These are phyloP conservation scores for Drosophila pseudotakahashii DNA, from an alignment of 2,888 invertebrate genomes.

Conservation along the genomic window DNA sequence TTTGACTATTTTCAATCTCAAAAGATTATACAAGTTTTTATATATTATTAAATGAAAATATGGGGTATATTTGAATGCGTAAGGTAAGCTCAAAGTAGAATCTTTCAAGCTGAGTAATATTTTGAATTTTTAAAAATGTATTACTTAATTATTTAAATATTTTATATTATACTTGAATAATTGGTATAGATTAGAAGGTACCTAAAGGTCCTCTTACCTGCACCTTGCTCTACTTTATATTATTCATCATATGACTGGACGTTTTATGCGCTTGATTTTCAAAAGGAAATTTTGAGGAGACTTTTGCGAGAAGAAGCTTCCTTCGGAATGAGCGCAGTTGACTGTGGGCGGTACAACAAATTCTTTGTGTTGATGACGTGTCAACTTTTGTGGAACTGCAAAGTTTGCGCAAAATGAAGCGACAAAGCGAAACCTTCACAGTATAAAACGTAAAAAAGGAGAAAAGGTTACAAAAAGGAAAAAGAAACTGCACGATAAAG, in stretches of 20 bases:
- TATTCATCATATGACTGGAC: constrained; percentile 8
- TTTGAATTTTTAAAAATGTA: no score
- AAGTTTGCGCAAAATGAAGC: constrained; percentile 70
- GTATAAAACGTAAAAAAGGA: constrained; percentile 31
- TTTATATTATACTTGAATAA: neutral
- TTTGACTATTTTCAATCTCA: no score
- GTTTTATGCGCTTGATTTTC: constrained; percentile 36
- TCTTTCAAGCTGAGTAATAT: no score
- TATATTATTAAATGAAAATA: no score
- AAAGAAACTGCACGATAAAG: constrained; percentile 62
- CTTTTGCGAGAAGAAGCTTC: neutral
- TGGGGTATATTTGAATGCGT: no score
- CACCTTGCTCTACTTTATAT: neutral
- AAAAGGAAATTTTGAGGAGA: constrained; percentile 54
- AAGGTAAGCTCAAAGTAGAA: no score
- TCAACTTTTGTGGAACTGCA: constrained; percentile 66
- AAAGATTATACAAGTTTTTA: no score
- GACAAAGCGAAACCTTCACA: constrained; percentile 62
- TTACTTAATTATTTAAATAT: no score
- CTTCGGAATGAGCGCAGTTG: neutral
- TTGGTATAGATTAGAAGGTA: neutral
- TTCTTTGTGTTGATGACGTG: constrained; percentile 74
- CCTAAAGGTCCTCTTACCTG: neutral
- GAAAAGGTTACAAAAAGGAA: constrained; percentile 30
- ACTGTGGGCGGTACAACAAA: constrained; percentile 24